Evolutionary conservation across 2,888 invertebrate genomes (phyloP), one percentile per base, ranked within the genome.

Genomic region (Mythimna impura): DNA sequence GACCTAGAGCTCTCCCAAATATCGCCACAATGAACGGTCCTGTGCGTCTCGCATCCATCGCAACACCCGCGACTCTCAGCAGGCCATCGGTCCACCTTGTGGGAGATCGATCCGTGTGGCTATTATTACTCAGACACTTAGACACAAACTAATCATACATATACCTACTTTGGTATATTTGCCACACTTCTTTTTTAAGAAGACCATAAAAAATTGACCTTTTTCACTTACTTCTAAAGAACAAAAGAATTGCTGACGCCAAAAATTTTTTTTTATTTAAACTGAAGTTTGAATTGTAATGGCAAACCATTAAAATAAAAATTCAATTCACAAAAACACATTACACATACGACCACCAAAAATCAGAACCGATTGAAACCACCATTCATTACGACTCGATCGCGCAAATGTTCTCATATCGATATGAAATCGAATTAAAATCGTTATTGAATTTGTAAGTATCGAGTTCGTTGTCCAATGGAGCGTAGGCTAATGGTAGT

Each of bases 381-480:
- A 66, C 87, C 86, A 90, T 91, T 88, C 74, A 87, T 90, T 86
- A 68, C 66, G 50, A 77, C 70, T 81, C 78, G 77, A 85, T 85
- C 76, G 88, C 85, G 87, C 88, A 87, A 90, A 88, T 86, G 87
- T 84, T 86, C 88, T 87, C 84, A 86, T 89, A 90, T 90, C 90
- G 90, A 91, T 92, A 89, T 89, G 84, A 88, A 93, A 93, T 93
- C 91, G 90, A 94, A 94, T 94, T 92, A 91, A 91, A 93, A 93
- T 92, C 91, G 92, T 91, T 91, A 89, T 91, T 87, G 87, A 88
- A 89, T 90, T 82, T 84, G 82, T 84, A 82, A 88, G 86, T 90
- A 89, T 87, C 86, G 86, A 87, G 86, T 86, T 86, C 86, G 86
- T 76, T 80, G 84, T 76, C 87, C 91, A 92, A 89, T 89, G 87